A percentile compares a stretch with the other conserved stretches of the same genome.
phyloP scores from a whole-genome alignment of 2,888 invertebrate genomes.

The Molorchus minor region DNA sequence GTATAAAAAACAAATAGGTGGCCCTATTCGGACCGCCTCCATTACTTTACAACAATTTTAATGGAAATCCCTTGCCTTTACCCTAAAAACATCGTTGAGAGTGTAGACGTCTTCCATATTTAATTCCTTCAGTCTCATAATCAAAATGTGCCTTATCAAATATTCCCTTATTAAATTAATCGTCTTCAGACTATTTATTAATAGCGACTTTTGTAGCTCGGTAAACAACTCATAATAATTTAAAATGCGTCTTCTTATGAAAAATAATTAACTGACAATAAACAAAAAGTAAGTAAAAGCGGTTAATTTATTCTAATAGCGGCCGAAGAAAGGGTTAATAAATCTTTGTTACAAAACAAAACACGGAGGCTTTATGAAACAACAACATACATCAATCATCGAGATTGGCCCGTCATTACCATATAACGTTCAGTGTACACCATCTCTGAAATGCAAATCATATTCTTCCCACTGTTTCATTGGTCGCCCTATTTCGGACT shows the following conservation, averaged over 20 bases:
- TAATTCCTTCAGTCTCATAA: too few species aligned
- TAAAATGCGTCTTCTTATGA: conserved; percentile 20
- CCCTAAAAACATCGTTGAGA: too few species aligned
- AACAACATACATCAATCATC: conserved; percentile 62
- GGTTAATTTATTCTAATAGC: conserved; percentile 28
- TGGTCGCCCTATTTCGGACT: conserved; percentile 11
- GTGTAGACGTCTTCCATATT: too few species aligned
- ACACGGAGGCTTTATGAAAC: conserved; percentile 59
- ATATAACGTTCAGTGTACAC: conserved; percentile 44
- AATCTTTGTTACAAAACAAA: conserved; percentile 60
- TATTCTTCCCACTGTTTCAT: conserved; percentile 1
- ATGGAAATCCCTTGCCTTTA: too few species aligned
- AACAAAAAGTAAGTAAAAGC: conserved; percentile 27
- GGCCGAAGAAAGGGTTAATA: conserved; percentile 53
- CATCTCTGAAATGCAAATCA: conserved; percentile 21
- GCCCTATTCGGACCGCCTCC: too few species aligned
- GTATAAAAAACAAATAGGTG: too few species aligned
- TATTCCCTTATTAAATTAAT: too few species aligned
- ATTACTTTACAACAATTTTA: too few species aligned
- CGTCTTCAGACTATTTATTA: too few species aligned
- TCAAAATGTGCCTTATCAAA: too few species aligned
- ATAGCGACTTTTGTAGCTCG: conserved; percentile 6
- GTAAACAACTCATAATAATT: conserved; percentile 25
- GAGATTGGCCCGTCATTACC: conserved; percentile 62
- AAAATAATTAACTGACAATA: conserved; percentile 28